Evolutionary conservation across 1,140 invertebrate genomes (phyloP).

Genomic region (Cataglyphis hispanica): DNA sequence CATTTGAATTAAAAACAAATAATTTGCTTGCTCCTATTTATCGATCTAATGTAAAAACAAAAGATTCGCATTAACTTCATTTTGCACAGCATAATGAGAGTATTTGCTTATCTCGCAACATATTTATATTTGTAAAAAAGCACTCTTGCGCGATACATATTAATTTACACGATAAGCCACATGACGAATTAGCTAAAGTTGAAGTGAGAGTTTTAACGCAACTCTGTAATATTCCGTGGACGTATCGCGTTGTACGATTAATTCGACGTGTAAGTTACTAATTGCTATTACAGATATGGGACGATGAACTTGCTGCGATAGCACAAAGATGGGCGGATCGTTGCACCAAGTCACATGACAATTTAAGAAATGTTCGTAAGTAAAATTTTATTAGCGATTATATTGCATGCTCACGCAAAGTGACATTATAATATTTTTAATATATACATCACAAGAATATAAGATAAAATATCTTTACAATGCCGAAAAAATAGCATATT

Average conservation of each 20-base stretch:
- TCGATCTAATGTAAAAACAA: no score
- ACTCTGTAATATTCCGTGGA: neutral
- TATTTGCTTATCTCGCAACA: neutral
- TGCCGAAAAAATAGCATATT: neutral
- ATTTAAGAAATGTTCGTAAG: conserved; percentile 88
- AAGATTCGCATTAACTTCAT: neutral
- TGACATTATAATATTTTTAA: neutral
- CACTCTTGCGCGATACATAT: neutral
- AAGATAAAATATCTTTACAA: neutral
- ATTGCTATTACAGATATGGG: conserved; percentile 90
- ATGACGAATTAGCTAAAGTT: neutral
- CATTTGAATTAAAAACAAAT: no score
- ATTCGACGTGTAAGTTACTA: neutral
- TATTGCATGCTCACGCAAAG: neutral
- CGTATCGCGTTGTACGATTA: neutral
- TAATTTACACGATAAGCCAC: neutral
- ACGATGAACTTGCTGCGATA: conserved; percentile 93
- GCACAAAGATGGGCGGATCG: conserved; percentile 94
- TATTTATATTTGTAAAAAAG: conserved; percentile 8
- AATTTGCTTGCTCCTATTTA: no score
- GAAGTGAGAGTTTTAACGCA: neutral
- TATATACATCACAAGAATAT: no score
- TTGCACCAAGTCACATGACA: conserved; percentile 92
- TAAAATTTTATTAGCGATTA: conserved; percentile 69
- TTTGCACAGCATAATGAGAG: neutral